Evolutionary conservation across 2,797 vertebrate species (phyloP).

Genomic region (Menidia menidia): DNA sequence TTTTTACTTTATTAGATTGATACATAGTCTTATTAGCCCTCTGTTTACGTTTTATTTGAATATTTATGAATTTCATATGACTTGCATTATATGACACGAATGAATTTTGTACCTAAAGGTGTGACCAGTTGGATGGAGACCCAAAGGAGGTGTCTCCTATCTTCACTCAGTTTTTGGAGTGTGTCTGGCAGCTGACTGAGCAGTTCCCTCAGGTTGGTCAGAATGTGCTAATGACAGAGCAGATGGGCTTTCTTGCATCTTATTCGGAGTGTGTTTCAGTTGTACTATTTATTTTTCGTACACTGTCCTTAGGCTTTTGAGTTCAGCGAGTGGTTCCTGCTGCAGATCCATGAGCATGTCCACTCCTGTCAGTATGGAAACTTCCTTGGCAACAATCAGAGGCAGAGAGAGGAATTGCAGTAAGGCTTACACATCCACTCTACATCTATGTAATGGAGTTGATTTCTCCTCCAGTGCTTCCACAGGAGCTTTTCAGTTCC

Average conservation of each 20-base stretch:
- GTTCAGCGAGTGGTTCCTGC: slow-evolving; percentile 96
- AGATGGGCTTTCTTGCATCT: background rate
- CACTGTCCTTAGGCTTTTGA: slow-evolving; percentile 86
- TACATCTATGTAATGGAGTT: background rate
- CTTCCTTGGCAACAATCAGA: slow-evolving; percentile 95
- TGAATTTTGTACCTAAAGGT: slow-evolving; percentile 76
- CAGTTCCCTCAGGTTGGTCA: slow-evolving; percentile 89
- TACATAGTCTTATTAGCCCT: background rate
- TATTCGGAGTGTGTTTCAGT: background rate
- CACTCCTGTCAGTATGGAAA: slow-evolving; percentile 99
- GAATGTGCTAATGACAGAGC: background rate
- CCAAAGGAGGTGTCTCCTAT: slow-evolving; percentile 95
- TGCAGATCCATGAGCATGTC: slow-evolving; percentile 97
- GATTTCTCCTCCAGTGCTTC: background rate
- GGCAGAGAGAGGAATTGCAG: slow-evolving; percentile 94
- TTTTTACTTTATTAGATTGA: too few species aligned
- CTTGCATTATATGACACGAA: background rate
- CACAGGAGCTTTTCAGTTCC: too few species aligned
- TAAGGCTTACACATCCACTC: slow-evolving; percentile 74
- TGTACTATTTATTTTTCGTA: background rate
- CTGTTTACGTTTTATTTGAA: background rate
- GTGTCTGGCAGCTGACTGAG: slow-evolving; percentile 95
- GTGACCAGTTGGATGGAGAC: slow-evolving; percentile 95
- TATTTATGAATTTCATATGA: background rate
- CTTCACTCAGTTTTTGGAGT: slow-evolving; percentile 97